phyloP scores from a whole-genome alignment of 2,113 vertebrate genomes.

The Cololabis saira region DNA sequence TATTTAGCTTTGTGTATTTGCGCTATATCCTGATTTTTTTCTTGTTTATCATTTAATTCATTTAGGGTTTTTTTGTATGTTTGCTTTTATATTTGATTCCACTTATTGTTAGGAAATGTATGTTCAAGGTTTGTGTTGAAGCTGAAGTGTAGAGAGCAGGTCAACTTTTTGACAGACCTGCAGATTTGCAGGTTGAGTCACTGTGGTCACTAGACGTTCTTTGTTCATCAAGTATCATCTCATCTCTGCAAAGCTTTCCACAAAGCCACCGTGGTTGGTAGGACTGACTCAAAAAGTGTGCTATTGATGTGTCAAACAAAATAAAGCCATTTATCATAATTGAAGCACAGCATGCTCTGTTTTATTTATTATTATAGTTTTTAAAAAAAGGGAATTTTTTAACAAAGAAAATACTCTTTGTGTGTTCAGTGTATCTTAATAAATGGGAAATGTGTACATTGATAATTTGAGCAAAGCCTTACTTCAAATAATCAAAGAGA shows the following conservation, averaged over 20 bases:
- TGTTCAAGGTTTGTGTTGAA: slow-evolving; percentile 36
- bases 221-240: slow-evolving; percentile 32
- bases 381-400: not conserved
- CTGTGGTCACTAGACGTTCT: slow-evolving; percentile 6
- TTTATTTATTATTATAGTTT: not conserved
- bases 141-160: slow-evolving; percentile 19
- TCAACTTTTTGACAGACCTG: slow-evolving; percentile 18
- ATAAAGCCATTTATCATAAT: slow-evolving; percentile 65
- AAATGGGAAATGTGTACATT: too few relatives aligned
- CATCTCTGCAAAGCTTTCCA: slow-evolving; percentile 43
- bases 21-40: not conserved
- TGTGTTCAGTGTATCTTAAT: too few relatives aligned
- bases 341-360: slow-evolving; percentile 1
- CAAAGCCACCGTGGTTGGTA: slow-evolving; percentile 34
- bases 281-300: slow-evolving; percentile 53
- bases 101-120: slow-evolving; percentile 28
- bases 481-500: too few relatives aligned
- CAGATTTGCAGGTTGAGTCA: slow-evolving; percentile 18
- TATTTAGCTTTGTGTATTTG: slow-evolving; percentile 34
- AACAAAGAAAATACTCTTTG: not conserved
- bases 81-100: slow-evolving; percentile 38
- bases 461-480: too few relatives aligned
- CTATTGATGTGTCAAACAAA: slow-evolving; percentile 63
- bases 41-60: slow-evolving; percentile 27
- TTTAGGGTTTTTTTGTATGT: slow-evolving; percentile 24